Conservation (phyloP, 2,797 vertebrate species). For the Cossypha niveicapilla region DNA sequence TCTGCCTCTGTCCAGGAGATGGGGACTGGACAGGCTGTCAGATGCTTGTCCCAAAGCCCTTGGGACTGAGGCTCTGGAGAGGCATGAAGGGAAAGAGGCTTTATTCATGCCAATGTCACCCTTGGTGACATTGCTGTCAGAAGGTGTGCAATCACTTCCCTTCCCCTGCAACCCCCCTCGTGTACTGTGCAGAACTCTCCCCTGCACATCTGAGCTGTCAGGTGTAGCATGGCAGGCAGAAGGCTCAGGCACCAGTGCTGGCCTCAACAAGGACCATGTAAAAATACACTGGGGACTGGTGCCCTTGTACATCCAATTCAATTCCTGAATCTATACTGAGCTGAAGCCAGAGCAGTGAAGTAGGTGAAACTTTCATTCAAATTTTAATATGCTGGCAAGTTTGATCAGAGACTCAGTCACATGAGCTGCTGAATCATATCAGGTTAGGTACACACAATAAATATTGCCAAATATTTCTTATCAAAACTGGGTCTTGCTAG, state of each 20-base stretch:
- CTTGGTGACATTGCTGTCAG: neutral
- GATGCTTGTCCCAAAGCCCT: neutral
- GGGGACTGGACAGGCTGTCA: neutral
- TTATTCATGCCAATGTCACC: neutral
- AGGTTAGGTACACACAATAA: neutral
- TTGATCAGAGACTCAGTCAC: neutral
- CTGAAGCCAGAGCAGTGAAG: neutral
- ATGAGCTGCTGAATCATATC: neutral
- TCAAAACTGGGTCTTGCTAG: neutral
- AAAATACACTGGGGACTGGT: neutral
- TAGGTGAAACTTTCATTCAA: neutral
- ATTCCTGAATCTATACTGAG: neutral
- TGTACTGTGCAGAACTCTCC: rapidly evolving
- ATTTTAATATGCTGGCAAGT: neutral
- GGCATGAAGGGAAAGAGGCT: neutral
- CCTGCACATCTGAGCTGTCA: neutral
- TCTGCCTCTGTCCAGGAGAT: neutral
- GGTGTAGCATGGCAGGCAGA: neutral
- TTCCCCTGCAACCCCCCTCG: rapidly evolving
- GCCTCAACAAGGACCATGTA: neutral
- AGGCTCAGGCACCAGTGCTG: neutral
- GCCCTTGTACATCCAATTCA: rapidly evolving
- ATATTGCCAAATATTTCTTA: neutral
- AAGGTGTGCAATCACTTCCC: rapidly evolving
- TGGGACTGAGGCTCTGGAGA: neutral